Evolutionary conservation across 2,888 invertebrate genomes (phyloP), one percentile per base, ranked within the genome.

Genomic region (Leptinotarsa tumamoca): DNA sequence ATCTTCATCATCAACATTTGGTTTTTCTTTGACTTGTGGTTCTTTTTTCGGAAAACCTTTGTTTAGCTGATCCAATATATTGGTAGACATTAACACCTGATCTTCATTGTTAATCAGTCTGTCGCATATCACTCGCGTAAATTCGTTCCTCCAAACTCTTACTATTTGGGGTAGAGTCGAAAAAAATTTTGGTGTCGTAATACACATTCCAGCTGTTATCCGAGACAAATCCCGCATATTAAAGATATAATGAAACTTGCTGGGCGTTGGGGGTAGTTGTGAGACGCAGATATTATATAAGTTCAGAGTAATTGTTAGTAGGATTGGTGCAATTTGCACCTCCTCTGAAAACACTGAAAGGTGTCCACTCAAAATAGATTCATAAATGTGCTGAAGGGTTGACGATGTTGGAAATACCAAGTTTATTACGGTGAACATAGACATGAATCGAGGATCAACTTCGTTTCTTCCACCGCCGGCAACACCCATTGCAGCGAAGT

Each of bases 161-260:
- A 96, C 90, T 51, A 98, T 91, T 77, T 95, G 93, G 18, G 93
- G 91, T 23, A 91, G 88, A 72, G 91, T 92, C 70, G 91, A 90
- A 87, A 95, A 96, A 84, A 92, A 91, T 79, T 90, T 91, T 0
- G 95, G 93, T 58, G 93, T 92, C 14, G 95, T 95, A 77, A 95
- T 92, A 73, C 95, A 92, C 86, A 98, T 87, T 1, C 98, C 97
- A 17, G 94, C 94, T 4, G 83, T 83, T 78, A 98, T 93, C 74
- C 96, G 92, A 0, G 97, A 97, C 81, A 98, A 88, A 89, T 98
- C 98, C 67, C 97, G 92, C 88, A 98, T 91, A 89, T 97, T 97
- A 90, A 97, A 98, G 81, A 97, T 95, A 89, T 98, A 98, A 89
- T 98, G 97, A 89, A 98, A 98, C 88, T 96, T 97, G 5, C 95